Conservation (phyloP, 2,888 invertebrate species). For the Herminia tarsipennalis region DNA sequence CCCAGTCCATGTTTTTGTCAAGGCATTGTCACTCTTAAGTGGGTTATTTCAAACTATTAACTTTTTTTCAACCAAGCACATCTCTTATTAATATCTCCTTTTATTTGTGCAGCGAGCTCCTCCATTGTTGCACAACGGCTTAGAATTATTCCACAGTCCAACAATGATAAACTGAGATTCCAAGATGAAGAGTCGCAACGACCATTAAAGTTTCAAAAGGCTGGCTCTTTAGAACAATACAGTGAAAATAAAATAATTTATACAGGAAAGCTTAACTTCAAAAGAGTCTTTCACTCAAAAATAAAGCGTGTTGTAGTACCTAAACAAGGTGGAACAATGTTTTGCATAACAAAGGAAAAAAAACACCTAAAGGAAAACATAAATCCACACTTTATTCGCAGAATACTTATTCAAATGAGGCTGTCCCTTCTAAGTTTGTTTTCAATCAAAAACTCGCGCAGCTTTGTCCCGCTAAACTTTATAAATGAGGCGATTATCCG, state of each 20-base stretch:
- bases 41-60: conserved; percentile 10
- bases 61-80: conserved; percentile 10
- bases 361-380: conserved; percentile 86
- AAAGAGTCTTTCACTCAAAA: conserved; percentile 86
- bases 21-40: conserved; percentile 18
- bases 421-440: conserved; percentile 86
- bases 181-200: conserved; percentile 67
- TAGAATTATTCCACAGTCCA: conserved; percentile 46
- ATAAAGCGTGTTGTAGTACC: conserved; percentile 85
- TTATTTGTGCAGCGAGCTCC: conserved; percentile 12
- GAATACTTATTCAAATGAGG: conserved; percentile 86
- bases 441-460: conserved; percentile 85
- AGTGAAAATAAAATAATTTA: conserved; percentile 84
- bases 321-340: conserved; percentile 86
- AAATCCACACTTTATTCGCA: conserved; percentile 86
- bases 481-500: conserved; percentile 86
- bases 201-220: conserved; percentile 79
- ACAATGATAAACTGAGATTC: conserved; percentile 71
- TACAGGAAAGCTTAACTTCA: conserved; percentile 85
- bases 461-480: conserved; percentile 85
- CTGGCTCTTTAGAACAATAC: conserved; percentile 81
- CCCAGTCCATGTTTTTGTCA: conserved; percentile 37
- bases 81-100: conserved; percentile 15
- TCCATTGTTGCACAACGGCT: conserved; percentile 33
- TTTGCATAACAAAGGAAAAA: conserved; percentile 85